Evolutionary conservation across 1,140 invertebrate genomes (phyloP), one percentile per base, ranked within the genome.

Genomic region (Drosophila ogumai): DNA sequence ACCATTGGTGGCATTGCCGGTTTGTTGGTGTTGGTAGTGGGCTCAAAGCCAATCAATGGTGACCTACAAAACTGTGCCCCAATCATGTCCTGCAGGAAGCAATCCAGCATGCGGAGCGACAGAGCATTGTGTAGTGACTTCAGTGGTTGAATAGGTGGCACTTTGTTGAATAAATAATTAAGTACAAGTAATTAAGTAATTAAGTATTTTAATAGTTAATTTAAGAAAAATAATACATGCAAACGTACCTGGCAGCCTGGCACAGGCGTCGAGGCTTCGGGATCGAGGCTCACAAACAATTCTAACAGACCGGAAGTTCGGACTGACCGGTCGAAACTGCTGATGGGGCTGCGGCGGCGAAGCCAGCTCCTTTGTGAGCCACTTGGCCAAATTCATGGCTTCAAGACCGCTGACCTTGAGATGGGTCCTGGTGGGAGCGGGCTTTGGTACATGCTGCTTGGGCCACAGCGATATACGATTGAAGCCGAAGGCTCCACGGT

Each of bases 81-180:
- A 0, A 96, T 97, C 94, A 98, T 97, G 77, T 95, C 94, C 77
- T 97, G 96, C 78, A 99, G 93, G 92, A 99, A 99, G 3, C 93
- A 93, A 91, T 99, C 98, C 75, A 99, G 93, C 92, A 99, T 97
- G 38, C 96, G 95, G 72, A 99, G 93, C 28, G 98, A 99, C 67
- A 99, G 93, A 34, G 98, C 97, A 93, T 99, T 99, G 93, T 99
- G 98, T 36, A 99, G 93, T 4, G 98, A 99, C 93, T 99, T 98
- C 86, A 99, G 92, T 1, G 98, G 98, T 50, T 98, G 95, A 78
- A 99, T 98, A 1, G 97, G 96, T 32, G 98, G 98, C 46, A 99
- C 98, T 77, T 97, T 96, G 32, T 96, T 96, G 91, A 28, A 6
- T 28, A 28, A 28, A 5, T 28, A 28, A 28, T 28, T 28, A 28